Percentiles rank a stretch among this genome's conserved stretches.
phyloP scores from a whole-genome alignment of 2,888 invertebrate genomes.

The Strigamia maritima region DNA sequence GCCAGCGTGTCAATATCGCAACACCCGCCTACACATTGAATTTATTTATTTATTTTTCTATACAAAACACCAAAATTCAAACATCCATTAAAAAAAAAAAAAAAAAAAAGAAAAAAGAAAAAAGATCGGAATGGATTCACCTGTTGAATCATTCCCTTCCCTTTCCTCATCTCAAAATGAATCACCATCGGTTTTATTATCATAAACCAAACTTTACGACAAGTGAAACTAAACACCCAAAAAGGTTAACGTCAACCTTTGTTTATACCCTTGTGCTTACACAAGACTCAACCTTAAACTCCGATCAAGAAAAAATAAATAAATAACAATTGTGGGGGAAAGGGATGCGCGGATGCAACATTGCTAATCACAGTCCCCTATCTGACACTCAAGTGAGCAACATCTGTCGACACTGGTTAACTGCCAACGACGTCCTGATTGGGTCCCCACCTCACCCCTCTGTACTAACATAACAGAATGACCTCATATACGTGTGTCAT shows the following conservation, averaged over 20 bases:
- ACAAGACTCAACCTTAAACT: neutral
- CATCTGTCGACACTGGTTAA: slow-evolving; percentile 34
- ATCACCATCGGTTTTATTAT: slow-evolving; percentile 2
- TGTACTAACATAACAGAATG: slow-evolving; percentile 5
- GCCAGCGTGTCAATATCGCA: neutral
- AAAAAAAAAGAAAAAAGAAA: too few species aligned
- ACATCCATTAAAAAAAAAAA: neutral
- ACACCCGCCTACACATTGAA: neutral
- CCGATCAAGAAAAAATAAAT: neutral
- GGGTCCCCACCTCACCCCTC: neutral
- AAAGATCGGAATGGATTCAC: slow-evolving; percentile 20
- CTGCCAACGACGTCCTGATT: slow-evolving; percentile 32
- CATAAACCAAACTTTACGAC: neutral
- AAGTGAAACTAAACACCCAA: slow-evolving; percentile 2
- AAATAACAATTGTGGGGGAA: neutral
- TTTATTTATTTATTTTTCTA: neutral
- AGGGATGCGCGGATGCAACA: neutral
- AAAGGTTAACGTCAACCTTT: neutral
- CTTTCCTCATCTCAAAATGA: neutral
- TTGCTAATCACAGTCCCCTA: slow-evolving; percentile 28
- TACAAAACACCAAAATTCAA: neutral
- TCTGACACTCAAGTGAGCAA: slow-evolving; percentile 32
- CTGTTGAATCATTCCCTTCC: slow-evolving; percentile 19
- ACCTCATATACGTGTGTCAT: slow-evolving; percentile 18
- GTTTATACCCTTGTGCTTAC: neutral